These are phyloP conservation scores for Hypotaenidia philippensis DNA, from an alignment of 2,797 vertebrate species.

Conservation along the genomic window DNA sequence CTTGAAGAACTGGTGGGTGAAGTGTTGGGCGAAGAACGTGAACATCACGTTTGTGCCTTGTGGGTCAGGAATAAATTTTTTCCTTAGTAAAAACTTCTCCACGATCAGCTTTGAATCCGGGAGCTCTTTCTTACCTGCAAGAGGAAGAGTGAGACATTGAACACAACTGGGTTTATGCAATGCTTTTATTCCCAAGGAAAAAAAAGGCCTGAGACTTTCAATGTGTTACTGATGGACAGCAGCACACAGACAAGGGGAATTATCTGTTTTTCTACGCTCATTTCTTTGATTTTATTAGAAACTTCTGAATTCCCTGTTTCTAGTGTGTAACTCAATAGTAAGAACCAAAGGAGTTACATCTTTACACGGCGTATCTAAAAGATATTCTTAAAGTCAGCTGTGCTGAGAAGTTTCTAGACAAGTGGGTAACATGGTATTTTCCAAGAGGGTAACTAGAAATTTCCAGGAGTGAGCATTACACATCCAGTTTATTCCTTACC, in stretches of 20 bases:
- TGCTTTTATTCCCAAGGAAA: neutral
- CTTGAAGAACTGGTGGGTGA: slow-evolving; percentile 98
- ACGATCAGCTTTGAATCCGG: slow-evolving; percentile 89
- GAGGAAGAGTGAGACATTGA: neutral
- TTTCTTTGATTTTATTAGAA: neutral
- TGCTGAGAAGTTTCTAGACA: neutral
- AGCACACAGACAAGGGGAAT: neutral
- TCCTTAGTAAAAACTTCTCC: slow-evolving; percentile 91
- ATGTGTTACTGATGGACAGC: neutral
- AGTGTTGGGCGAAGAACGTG: slow-evolving; percentile 97
- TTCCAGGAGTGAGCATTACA: rapidly evolving
- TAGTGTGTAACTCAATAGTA: neutral
- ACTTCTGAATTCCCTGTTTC: neutral
- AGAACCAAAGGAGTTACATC: neutral
- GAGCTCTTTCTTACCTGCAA: slow-evolving; percentile 91
- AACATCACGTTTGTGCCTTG: slow-evolving; percentile 97
- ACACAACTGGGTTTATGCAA: neutral
- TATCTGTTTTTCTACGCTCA: neutral
- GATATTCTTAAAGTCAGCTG: neutral
- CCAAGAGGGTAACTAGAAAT: neutral
- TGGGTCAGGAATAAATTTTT: slow-evolving; percentile 93
- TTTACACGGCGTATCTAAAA: neutral
- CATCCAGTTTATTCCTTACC: slow-evolving; percentile 81
- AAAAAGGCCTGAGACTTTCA: neutral
- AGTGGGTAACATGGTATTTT: neutral